Percentiles rank a stretch among this genome's conserved stretches.
Conservation (phyloP, 2,113 vertebrate genomes). For the Tiliqua scincoides region DNA sequence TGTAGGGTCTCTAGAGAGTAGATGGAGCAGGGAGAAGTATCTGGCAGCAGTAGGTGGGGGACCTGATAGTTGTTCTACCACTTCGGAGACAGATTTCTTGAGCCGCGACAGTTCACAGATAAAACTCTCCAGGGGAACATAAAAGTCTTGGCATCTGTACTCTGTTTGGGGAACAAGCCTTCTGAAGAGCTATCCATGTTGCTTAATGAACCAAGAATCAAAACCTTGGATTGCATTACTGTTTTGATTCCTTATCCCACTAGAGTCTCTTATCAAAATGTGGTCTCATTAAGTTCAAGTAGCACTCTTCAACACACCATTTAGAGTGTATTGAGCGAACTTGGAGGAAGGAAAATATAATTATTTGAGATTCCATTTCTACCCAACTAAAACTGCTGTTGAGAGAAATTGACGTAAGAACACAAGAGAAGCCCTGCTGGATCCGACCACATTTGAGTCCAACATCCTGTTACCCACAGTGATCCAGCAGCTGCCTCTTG, state of each 20-base stretch:
- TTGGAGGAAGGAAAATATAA: slow-evolving; percentile 67
- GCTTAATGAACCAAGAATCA: slow-evolving; percentile 76
- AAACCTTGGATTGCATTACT: slow-evolving; percentile 76
- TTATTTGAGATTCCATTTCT: slow-evolving; percentile 64
- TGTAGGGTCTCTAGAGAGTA: background rate
- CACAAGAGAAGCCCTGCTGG: too few relatives aligned
- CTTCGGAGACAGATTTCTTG: slow-evolving; percentile 46
- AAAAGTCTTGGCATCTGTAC: slow-evolving; percentile 56
- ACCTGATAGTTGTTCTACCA: slow-evolving; percentile 20
- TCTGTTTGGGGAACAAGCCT: slow-evolving; percentile 67
- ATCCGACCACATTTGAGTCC: too few relatives aligned
- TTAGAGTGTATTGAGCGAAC: slow-evolving; percentile 70
- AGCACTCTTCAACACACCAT: slow-evolving; percentile 64
- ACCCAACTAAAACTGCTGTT: slow-evolving; percentile 40
- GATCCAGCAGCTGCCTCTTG: too few relatives aligned
- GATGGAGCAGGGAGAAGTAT: background rate
- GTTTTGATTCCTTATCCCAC: slow-evolving; percentile 73
- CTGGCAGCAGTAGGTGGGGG: background rate
- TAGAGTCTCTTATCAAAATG: slow-evolving; percentile 73
- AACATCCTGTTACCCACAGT: too few relatives aligned
- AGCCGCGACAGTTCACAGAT: slow-evolving; percentile 50
- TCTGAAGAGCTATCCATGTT: slow-evolving; percentile 67
- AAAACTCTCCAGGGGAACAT: slow-evolving; percentile 55
- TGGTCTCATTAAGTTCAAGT: slow-evolving; percentile 76
- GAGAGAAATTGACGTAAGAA: slow-evolving; percentile 9